A percentile compares a stretch with the other conserved stretches of the same genome.
These are phyloP conservation scores for Morpho achilles DNA, from an alignment of 2,888 invertebrate genomes.

Conservation along the genomic window DNA sequence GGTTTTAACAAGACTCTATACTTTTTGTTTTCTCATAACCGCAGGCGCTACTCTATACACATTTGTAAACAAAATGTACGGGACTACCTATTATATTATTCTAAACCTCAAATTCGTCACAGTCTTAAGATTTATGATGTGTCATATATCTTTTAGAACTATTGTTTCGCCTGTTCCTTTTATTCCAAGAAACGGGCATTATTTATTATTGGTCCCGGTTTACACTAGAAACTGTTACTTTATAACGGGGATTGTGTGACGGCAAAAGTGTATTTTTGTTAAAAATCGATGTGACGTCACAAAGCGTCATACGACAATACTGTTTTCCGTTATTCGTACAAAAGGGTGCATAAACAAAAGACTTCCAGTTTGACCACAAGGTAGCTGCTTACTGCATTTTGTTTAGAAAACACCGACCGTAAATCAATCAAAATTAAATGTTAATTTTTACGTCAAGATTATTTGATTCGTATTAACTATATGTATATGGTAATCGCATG, in stretches of 20 bases:
- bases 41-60: conserved; percentile 46
- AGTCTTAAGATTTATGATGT: conserved; percentile 51
- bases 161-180: conserved; percentile 60
- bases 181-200: conserved; percentile 58
- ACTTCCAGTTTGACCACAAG: conserved; percentile 58
- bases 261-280: conserved; percentile 70
- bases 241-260: conserved; percentile 54
- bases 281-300: conserved; percentile 68
- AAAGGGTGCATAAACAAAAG: conserved; percentile 55
- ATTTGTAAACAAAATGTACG: conserved; percentile 42
- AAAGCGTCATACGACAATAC: conserved; percentile 45
- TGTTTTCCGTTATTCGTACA: conserved; percentile 59
- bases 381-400: conserved; percentile 57
- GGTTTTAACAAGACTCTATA: conserved; percentile 13
- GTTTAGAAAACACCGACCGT: conserved; percentile 40
- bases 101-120: conserved; percentile 72
- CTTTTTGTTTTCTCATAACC: conserved; percentile 36
- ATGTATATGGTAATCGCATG: no score
- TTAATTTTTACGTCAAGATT: conserved; percentile 14
- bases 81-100: conserved; percentile 46
- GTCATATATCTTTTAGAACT: conserved; percentile 59
- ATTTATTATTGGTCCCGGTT: conserved; percentile 63
- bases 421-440: conserved; percentile 46
- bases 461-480: conserved; percentile 17
- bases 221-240: conserved; percentile 71